phyloP scores from a whole-genome alignment of 2,113 vertebrate genomes.

The Hydropotes inermis region DNA sequence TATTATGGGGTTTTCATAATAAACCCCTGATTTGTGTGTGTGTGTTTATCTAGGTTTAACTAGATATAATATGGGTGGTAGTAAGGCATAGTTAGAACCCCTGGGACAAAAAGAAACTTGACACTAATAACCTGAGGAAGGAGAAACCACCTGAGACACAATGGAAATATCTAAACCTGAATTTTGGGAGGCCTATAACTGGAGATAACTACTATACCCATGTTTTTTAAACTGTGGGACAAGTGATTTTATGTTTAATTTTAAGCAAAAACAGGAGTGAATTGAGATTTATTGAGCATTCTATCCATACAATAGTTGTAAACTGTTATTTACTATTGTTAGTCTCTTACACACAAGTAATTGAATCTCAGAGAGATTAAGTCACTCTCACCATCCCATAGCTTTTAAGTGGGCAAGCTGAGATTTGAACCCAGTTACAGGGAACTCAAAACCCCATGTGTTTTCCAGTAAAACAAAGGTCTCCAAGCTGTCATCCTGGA shows the following conservation, averaged over 20 bases:
- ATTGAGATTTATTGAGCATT: background rate
- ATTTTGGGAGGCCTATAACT: background rate
- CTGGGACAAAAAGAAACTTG: conserved; percentile 64
- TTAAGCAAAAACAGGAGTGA: conserved; percentile 7
- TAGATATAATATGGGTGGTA: conserved; percentile 31
- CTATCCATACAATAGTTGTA: background rate
- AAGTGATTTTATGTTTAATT: conserved; percentile 35
- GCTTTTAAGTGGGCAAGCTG: background rate
- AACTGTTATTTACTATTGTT: background rate
- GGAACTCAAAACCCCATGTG: background rate
- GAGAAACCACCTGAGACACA: conserved; percentile 60
- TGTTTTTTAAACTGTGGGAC: conserved; percentile 1
- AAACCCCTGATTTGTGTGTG: background rate
- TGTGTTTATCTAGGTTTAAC: conserved; percentile 49
- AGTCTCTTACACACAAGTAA: background rate
- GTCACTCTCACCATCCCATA: background rate
- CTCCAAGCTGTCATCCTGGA: background rate
- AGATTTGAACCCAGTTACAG: conserved; percentile 21
- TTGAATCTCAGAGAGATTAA: conserved; percentile 14
- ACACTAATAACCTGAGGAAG: conserved; percentile 63
- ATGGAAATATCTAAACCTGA: conserved; percentile 48
- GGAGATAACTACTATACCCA: background rate
- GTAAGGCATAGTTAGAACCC: conserved; percentile 40
- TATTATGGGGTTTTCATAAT: conserved; percentile 26
- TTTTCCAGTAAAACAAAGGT: background rate